Evolutionary conservation across 2,797 vertebrate genomes (phyloP), one percentile per base, ranked within the genome.

Genomic region (Enteromius mattozi): DNA sequence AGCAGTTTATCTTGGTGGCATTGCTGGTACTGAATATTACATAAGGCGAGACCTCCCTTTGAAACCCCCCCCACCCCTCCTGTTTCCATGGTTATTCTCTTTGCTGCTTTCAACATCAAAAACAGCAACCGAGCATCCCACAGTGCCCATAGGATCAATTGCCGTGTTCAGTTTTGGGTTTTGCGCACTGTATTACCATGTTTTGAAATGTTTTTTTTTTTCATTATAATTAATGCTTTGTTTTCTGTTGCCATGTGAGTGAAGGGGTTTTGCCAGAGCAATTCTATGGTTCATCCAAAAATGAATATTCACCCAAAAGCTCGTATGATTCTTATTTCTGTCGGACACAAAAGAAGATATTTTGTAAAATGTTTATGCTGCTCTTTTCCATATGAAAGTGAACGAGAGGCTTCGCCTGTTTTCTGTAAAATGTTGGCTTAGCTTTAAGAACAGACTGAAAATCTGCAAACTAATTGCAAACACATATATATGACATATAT

Each of bases 61-160:
- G 80, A 75, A 85, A 56, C 84, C 24, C 47, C n/a, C 14, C 16
- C 74, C 40, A 14, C 9, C 76, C 47, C 30, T 17, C 71, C 8
- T 59, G 87, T 90, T 88, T 86, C 83, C 86, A 87, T 86, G 85
- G 85, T 75, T 81, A 77, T 87, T 59, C 70, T 63, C 47, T 71
- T 83, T 78, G 80, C 78, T 47, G 78, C 74, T 70, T 83, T 87
- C 69, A 84, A 79, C 72, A 87, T 83, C 76, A 72, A 72, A 89
- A 84, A 69, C 81, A 59, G 42, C 51, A 49, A 37, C 27, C 16
- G 30, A 78, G 70, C 51, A 80, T 76, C 77, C 80, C 54, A 76
- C 70, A 35, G 74, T n/a, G 71, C 59, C 61, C 37, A 42, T 70
- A 66, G 76, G 87, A 85, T 82, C 68, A 82, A 85, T 51, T 42